Percentiles rank a stretch among this genome's conserved stretches.
These are phyloP conservation scores for Parazoanthus atlanticus DNA, from an alignment of 92 coral and sea anemone species.

Conservation along the genomic window DNA sequence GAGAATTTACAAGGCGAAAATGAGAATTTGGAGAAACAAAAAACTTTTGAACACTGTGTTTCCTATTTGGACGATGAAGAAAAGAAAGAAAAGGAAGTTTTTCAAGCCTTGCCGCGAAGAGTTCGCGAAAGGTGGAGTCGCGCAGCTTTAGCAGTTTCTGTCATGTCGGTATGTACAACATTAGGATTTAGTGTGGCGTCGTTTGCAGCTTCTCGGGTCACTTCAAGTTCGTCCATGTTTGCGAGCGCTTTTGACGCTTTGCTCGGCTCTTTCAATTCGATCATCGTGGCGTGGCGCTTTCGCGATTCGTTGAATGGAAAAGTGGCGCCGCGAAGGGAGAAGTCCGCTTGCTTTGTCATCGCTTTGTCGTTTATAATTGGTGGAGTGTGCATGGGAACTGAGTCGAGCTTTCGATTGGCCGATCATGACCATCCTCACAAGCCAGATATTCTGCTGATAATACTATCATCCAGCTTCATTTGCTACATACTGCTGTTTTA, in stretches of 20 bases:
- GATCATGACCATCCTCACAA: constrained; percentile 62
- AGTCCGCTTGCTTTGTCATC: constrained; percentile 65
- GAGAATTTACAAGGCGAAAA: constrained; percentile 10
- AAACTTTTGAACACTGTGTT: constrained; percentile 23
- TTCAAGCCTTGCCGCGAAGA: constrained; percentile 48
- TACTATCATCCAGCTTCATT: constrained; percentile 57
- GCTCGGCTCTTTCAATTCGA: constrained; percentile 73
- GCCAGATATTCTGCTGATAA: constrained; percentile 62
- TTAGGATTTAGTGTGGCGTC: constrained; percentile 68
- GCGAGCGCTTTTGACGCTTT: constrained; percentile 88
- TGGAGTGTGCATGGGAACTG: constrained; percentile 61
- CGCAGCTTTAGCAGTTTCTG: constrained; percentile 67
- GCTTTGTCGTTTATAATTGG: constrained; percentile 68
- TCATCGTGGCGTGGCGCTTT: constrained; percentile 86
- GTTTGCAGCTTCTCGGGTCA: constrained; percentile 64
- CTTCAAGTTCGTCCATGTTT: constrained; percentile 83
- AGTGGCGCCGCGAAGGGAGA: constrained; percentile 59
- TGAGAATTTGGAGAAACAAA: constrained; percentile 12
- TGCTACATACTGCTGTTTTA: constrained; percentile 51
- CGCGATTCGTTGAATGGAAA: constrained; percentile 70
- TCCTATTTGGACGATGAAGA: constrained; percentile 60
- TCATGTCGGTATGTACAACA: constrained; percentile 51
- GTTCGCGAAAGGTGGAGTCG: constrained; percentile 70
- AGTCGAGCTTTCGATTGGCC: constrained; percentile 58
- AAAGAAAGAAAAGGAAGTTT: constrained; percentile 12